Conservation (phyloP, 2,797 vertebrate genomes). For the Mormyrops attenuatus region DNA sequence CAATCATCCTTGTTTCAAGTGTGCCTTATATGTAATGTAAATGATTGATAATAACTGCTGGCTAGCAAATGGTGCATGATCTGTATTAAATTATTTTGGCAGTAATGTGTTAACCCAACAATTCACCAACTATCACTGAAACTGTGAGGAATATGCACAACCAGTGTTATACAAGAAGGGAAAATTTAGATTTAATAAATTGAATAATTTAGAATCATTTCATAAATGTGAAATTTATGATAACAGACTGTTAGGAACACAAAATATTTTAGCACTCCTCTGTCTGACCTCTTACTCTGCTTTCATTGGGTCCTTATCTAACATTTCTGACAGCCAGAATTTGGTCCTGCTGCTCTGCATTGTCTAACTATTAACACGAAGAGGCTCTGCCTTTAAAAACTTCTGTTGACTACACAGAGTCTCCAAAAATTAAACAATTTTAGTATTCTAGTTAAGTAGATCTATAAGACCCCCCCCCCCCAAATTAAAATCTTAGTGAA, state of each 20-base stretch:
- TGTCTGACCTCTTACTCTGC: not conserved
- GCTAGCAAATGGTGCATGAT: not conserved
- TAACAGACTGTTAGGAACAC: not conserved
- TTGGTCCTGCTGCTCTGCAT: not conserved
- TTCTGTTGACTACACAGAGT: not conserved
- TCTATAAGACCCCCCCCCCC: not conserved
- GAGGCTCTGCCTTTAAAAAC: not conserved
- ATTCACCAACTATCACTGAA: not conserved
- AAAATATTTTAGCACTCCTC: not conserved
- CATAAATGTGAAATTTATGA: conserved; percentile 1
- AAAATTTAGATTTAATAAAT: not conserved
- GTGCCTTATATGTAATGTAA: not conserved
- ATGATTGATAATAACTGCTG: not conserved
- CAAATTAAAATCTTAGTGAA: not conserved
- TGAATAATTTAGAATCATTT: not conserved
- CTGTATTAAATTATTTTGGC: conserved; percentile 2
- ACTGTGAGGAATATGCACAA: not conserved
- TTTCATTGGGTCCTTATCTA: not conserved
- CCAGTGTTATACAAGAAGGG: not conserved
- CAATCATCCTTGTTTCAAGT: not conserved
- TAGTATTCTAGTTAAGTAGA: not conserved
- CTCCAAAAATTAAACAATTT: not conserved
- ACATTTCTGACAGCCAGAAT: not conserved
- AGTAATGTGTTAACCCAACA: not conserved
- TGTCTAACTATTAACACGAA: conserved; percentile 3